A percentile compares a stretch with the other conserved stretches of the same genome.
These are phyloP conservation scores for Elegia similella DNA, from an alignment of 2,888 invertebrate species.

Conservation along the genomic window DNA sequence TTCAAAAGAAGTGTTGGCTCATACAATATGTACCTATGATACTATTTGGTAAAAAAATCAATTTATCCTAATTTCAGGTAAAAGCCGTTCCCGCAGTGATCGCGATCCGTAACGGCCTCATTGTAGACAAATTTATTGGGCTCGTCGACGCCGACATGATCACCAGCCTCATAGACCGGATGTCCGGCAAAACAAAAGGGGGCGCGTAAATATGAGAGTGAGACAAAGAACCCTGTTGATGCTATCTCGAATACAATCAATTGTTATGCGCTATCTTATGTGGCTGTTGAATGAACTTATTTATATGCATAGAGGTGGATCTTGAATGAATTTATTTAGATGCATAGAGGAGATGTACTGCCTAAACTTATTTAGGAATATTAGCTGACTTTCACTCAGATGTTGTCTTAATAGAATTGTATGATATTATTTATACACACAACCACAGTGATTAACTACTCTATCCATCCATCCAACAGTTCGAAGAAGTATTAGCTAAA, in stretches of 20 bases:
- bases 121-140: conserved; percentile 93
- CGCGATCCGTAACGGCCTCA: conserved; percentile 90
- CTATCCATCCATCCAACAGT: too few species aligned
- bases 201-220: conserved; percentile 31
- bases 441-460: too few species aligned
- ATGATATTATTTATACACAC: too few species aligned
- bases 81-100: conserved; percentile 92
- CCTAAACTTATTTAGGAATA: too few species aligned
- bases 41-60: neutral
- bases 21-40: too few species aligned
- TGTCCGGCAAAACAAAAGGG: conserved; percentile 63
- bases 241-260: conserved; percentile 9
- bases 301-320: neutral
- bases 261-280: conserved; percentile 2
- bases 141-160: conserved; percentile 91
- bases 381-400: too few species aligned
- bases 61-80: conserved; percentile 77
- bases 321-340: neutral
- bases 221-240: conserved; percentile 8
- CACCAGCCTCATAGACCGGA: conserved; percentile 87
- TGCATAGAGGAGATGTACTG: neutral
- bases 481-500: too few species aligned
- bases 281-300: neutral
- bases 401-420: too few species aligned
- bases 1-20: too few species aligned